These are phyloP conservation scores for Brachyalestes nurse DNA, from an alignment of 2,797 vertebrate species.

Conservation along the genomic window DNA sequence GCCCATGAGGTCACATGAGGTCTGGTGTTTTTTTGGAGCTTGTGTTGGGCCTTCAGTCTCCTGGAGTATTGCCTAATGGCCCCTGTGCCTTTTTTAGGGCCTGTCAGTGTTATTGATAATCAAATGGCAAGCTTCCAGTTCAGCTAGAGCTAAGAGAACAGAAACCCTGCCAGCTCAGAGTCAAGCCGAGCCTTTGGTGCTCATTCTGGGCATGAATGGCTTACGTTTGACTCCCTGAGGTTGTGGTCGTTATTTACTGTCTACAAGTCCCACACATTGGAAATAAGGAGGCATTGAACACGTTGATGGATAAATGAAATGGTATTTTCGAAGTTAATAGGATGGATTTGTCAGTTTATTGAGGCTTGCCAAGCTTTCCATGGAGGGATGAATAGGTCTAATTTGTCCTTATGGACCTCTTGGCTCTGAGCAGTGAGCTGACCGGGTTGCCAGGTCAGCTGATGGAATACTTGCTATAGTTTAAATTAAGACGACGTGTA, in stretches of 20 bases:
- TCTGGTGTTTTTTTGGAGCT: constrained; percentile 12
- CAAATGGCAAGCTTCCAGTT: constrained; percentile 48
- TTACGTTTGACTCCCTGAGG: constrained; percentile 23
- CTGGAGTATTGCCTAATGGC: constrained; percentile 50
- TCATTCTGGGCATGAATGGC: constrained; percentile 32
- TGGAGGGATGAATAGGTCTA: constrained; percentile 31
- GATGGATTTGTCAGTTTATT: constrained; percentile 42
- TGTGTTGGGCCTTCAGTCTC: constrained; percentile 16
- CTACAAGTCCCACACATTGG: constrained; percentile 22
- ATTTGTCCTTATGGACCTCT: constrained; percentile 41
- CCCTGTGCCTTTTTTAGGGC: constrained; percentile 20
- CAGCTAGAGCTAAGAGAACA: constrained; percentile 22
- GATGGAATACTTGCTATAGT: constrained; percentile 30
- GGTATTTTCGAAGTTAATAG: constrained; percentile 36
- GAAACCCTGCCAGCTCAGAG: constrained; percentile 26
- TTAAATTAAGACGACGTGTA: constrained; percentile 19
- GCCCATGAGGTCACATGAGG: constrained; percentile 11
- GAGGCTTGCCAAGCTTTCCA: constrained; percentile 40
- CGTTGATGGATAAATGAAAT: constrained; percentile 27
- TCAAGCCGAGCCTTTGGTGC: not conserved
- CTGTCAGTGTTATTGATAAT: constrained; percentile 59
- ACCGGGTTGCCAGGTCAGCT: constrained; percentile 22
- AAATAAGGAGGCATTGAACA: constrained; percentile 25
- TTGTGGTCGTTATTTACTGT: constrained; percentile 40
- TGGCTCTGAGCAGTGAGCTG: constrained; percentile 16